Percentiles rank a stretch among this genome's conserved stretches.
These are phyloP conservation scores for Syngnathus rostellatus DNA, from an alignment of 2,797 vertebrate species.

Conservation along the genomic window DNA sequence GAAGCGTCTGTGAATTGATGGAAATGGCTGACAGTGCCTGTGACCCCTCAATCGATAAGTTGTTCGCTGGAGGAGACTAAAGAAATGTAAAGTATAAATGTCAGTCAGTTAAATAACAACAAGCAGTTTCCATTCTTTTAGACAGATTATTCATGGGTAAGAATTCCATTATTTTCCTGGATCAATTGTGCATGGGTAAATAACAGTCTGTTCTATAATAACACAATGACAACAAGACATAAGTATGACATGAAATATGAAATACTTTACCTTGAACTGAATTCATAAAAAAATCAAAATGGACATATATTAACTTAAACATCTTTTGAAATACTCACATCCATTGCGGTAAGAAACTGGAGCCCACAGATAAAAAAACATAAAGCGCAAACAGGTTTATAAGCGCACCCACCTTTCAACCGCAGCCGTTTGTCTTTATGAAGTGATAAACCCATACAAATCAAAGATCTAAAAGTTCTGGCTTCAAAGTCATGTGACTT, in stretches of 20 bases:
- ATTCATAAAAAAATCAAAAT: not conserved
- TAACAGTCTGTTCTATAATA: not conserved
- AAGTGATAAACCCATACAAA: not conserved
- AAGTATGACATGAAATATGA: not conserved
- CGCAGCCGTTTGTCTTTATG: not conserved
- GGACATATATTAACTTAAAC: not conserved
- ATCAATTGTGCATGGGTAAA: not conserved
- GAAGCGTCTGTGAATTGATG: not conserved
- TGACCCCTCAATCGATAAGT: not conserved
- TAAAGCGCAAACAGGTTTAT: not conserved
- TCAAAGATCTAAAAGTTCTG: constrained; percentile 1
- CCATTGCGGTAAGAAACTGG: not conserved
- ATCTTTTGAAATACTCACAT: not conserved
- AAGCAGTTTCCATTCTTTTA: not conserved
- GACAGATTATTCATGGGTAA: not conserved
- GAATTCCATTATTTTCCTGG: not conserved
- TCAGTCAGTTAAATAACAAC: not conserved
- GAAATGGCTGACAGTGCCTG: not conserved
- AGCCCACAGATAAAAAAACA: not conserved
- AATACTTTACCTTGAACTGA: not conserved
- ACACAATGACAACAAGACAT: not conserved
- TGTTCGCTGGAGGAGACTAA: not conserved
- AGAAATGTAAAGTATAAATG: not conserved
- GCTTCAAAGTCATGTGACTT: constrained; percentile 9
- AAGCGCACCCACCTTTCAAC: not conserved